A percentile compares a stretch with the other conserved stretches of the same genome.
These are phyloP conservation scores for Ypsolopha scabrella DNA, from an alignment of 2,888 invertebrate species.

Conservation along the genomic window DNA sequence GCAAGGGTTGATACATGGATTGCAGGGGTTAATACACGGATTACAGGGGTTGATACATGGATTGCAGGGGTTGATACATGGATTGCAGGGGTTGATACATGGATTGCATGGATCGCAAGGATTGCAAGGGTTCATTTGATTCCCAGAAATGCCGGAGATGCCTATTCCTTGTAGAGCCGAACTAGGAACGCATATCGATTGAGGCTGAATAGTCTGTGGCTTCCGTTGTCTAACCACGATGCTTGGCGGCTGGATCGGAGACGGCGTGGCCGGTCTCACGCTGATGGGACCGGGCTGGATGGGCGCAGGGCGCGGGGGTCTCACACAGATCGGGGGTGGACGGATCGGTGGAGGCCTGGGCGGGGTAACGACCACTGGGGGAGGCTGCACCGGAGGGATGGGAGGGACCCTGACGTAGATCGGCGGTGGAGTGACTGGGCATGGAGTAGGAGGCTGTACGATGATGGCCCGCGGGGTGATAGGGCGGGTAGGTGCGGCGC, in stretches of 20 bases:
- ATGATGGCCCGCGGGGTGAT: conserved; percentile 29
- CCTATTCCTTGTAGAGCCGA: no score
- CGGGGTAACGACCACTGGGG: conserved; percentile 29
- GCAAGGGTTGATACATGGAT: no score
- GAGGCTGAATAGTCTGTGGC: conserved; percentile 3
- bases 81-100: no score
- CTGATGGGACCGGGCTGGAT: neutral
- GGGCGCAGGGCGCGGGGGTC: conserved; percentile 8
- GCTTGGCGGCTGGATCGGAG: neutral
- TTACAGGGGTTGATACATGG: no score
- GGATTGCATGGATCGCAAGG: no score
- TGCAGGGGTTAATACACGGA: no score
- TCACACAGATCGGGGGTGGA: conserved; percentile 26
- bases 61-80: no score
- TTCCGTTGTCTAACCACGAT: neutral
- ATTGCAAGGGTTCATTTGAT: no score
- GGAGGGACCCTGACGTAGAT: conserved; percentile 29
- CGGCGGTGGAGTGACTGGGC: conserved; percentile 27
- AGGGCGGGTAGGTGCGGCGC: conserved; percentile 23
- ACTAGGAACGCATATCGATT: neutral
- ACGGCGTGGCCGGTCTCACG: neutral
- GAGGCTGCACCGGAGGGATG: conserved; percentile 21
- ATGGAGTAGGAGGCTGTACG: conserved; percentile 24
- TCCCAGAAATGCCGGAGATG: no score
- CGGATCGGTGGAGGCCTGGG: conserved; percentile 26